Conservation (phyloP, 2,113 vertebrate genomes). For the Catharus minimus region DNA sequence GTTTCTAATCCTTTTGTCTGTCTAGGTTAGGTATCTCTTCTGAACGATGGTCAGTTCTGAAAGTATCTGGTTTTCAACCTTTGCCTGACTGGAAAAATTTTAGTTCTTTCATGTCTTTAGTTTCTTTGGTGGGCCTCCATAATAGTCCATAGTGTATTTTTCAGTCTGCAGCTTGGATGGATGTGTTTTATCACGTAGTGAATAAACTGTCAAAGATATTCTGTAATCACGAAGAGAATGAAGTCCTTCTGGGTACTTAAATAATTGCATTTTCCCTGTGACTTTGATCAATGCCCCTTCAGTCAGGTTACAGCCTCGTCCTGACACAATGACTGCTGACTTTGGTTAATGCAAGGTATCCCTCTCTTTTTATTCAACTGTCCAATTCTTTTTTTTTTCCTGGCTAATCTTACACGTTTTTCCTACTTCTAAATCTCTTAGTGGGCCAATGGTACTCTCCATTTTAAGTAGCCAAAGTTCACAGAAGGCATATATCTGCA, state of each 20-base stretch:
- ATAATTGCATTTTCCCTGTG: not conserved
- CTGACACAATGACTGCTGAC: not conserved
- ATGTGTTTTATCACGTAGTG: not conserved
- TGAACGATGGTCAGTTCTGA: not conserved
- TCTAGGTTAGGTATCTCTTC: not conserved
- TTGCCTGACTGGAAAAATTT: not conserved
- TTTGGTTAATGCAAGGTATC: not conserved
- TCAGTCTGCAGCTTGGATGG: not conserved
- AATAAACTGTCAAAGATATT: not conserved
- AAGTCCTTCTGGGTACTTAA: not conserved
- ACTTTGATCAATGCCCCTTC: slow-evolving; percentile 10
- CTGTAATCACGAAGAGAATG: not conserved
- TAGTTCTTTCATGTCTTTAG: not conserved
- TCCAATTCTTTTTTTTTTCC: not conserved
- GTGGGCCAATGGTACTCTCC: not conserved
- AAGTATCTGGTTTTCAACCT: not conserved
- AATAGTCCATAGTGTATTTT: not conserved
- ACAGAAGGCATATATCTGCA: not conserved
- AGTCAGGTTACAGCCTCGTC: not conserved
- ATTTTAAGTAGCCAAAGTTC: not conserved
- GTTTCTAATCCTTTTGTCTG: not conserved
- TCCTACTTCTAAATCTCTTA: not conserved
- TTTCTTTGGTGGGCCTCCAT: not conserved
- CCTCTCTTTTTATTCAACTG: not conserved
- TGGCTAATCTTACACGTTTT: not conserved